Evolutionary conservation across 2,797 vertebrate genomes (phyloP).

Genomic region (Poecile montanus): DNA sequence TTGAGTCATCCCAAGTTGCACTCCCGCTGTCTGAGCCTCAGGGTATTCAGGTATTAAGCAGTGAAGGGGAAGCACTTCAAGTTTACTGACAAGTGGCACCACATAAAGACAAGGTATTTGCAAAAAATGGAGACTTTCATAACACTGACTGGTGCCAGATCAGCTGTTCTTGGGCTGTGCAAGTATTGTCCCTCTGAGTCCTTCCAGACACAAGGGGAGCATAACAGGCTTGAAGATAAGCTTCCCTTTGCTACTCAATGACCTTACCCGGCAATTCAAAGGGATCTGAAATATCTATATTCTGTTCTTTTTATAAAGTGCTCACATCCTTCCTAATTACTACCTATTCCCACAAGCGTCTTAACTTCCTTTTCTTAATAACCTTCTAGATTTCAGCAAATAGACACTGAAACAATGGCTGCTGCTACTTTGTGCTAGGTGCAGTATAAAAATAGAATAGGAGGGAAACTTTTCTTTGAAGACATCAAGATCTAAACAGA

Average conservation of each 20-base stretch:
- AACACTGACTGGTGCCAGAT: neutral
- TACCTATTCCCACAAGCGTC: conserved; percentile 26
- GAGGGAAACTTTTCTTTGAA: conserved; percentile 22
- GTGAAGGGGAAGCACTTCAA: neutral
- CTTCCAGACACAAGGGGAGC: neutral
- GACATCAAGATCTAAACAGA: neutral
- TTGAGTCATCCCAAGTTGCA: neutral
- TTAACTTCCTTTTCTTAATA: conserved; percentile 55
- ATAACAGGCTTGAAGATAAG: neutral
- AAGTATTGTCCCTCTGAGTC: neutral
- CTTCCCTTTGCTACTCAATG: neutral
- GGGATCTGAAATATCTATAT: conserved; percentile 4
- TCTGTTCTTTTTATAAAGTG: conserved; percentile 15
- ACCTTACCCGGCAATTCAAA: neutral
- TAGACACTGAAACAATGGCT: conserved; percentile 29
- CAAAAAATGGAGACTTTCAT: neutral
- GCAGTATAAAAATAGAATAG: conserved; percentile 3
- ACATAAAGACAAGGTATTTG: neutral
- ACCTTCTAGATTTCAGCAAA: conserved; percentile 9
- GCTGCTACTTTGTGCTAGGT: neutral
- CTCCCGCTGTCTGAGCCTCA: neutral
- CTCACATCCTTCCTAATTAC: conserved; percentile 57
- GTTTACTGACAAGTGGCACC: neutral
- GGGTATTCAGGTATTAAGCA: neutral
- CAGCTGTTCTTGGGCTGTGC: neutral